Evolutionary conservation across 2,113 vertebrate species (phyloP).

Genomic region (Australoheros scitulus): DNA sequence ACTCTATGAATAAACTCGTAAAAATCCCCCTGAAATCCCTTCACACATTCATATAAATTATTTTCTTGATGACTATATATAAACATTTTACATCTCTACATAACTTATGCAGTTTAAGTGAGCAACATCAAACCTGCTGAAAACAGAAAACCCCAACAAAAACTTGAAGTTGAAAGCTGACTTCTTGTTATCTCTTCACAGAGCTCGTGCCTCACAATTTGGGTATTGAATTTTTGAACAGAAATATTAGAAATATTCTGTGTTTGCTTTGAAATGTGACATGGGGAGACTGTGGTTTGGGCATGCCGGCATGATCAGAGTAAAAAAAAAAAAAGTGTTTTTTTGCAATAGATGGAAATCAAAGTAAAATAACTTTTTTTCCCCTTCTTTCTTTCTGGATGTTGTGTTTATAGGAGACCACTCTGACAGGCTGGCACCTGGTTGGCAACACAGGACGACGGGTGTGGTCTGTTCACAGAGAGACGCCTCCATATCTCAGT

Average conservation of each 20-base stretch:
- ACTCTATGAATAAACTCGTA: background rate
- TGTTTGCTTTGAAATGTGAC: constrained; percentile 1
- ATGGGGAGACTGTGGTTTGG: background rate
- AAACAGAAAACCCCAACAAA: background rate
- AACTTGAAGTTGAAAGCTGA: background rate
- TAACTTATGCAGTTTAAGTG: background rate
- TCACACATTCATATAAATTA: background rate
- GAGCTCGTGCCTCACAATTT: constrained; percentile 4
- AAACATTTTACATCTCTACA: constrained; percentile 3
- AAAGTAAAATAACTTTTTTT: background rate
- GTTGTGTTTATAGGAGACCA: constrained; percentile 53
- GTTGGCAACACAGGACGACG: constrained; percentile 56
- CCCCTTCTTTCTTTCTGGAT: background rate
- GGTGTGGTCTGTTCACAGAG: constrained; percentile 68
- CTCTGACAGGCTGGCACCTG: constrained; percentile 71
- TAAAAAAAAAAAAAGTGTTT: background rate
- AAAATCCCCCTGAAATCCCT: background rate
- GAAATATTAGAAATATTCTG: constrained; percentile 1
- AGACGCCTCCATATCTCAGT: constrained; percentile 63
- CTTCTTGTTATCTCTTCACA: background rate
- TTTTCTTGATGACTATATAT: background rate
- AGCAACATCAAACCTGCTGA: constrained; percentile 7
- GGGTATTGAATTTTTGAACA: constrained; percentile 3
- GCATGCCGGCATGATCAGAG: constrained; percentile 1
- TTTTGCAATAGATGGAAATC: background rate